Conservation (phyloP, 2,888 invertebrate species). For the Xanthia icteritia region DNA sequence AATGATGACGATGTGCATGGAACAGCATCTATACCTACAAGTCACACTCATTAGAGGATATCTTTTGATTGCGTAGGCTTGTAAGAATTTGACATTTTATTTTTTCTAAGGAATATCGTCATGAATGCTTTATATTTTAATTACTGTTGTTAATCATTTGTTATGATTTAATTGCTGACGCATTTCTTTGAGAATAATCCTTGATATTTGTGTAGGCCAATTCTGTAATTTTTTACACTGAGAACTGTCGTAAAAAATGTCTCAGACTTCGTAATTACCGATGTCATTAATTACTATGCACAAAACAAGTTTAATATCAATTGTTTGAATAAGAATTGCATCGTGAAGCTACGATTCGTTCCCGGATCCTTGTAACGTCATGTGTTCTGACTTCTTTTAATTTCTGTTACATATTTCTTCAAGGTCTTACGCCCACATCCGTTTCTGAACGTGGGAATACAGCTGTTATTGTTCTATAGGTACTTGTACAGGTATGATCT, state of each 20-base stretch:
- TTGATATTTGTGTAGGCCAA: slow-evolving; percentile 15
- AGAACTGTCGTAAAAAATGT: slow-evolving; percentile 2
- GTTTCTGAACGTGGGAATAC: slow-evolving; percentile 66
- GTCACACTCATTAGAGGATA: background rate
- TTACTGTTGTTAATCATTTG: background rate
- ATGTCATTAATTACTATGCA: slow-evolving; percentile 26
- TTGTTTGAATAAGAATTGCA: slow-evolving; percentile 20
- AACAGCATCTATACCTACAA: background rate
- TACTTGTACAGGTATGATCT: slow-evolving; percentile 39
- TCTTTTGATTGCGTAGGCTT: background rate
- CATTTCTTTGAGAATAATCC: background rate
- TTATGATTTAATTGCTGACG: slow-evolving; percentile 6
- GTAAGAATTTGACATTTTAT: slow-evolving; percentile 20
- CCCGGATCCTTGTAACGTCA: slow-evolving; percentile 63
- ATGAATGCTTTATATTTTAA: background rate
- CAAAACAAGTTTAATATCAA: background rate
- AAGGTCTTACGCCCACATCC: slow-evolving; percentile 71
- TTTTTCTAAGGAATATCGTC: background rate
- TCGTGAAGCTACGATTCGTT: slow-evolving; percentile 40
- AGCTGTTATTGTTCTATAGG: slow-evolving; percentile 64
- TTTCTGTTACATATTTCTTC: slow-evolving; percentile 66
- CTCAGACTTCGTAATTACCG: slow-evolving; percentile 2
- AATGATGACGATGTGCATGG: background rate
- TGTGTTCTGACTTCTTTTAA: slow-evolving; percentile 48
- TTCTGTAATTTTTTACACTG: background rate